These are phyloP conservation scores for Nyctibius grandis DNA, from an alignment of 2,797 vertebrate genomes.

Conservation along the genomic window DNA sequence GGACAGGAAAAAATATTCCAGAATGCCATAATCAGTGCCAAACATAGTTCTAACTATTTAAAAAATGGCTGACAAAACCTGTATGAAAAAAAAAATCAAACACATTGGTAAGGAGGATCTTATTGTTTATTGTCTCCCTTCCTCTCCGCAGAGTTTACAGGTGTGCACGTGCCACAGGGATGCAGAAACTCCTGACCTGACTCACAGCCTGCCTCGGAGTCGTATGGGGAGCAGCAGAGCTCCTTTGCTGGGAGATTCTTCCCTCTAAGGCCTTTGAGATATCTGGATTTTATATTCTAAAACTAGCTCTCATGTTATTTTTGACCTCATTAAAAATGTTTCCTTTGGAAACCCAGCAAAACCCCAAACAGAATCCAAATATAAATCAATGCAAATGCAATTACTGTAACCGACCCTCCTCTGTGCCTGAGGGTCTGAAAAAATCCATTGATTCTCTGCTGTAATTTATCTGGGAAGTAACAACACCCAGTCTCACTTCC, in stretches of 20 bases:
- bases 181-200: background rate
- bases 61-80: background rate
- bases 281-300: background rate
- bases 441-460: background rate
- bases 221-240: background rate
- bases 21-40: background rate
- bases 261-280: background rate
- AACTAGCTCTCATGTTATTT: background rate
- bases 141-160: background rate
- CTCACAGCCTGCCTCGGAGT: background rate
- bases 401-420: background rate
- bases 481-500: background rate
- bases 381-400: slow-evolving; percentile 63
- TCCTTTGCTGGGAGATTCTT: background rate
- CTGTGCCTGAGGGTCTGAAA: slow-evolving; percentile 15
- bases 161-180: background rate
- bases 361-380: slow-evolving; percentile 17
- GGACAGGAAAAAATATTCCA: background rate
- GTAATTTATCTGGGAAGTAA: background rate
- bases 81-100: background rate
- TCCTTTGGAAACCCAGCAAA: slow-evolving; percentile 22
- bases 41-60: background rate
- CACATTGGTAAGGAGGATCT: background rate
- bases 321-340: background rate
- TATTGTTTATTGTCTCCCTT: background rate